Base-by-base conservation (phyloP, 2,797 vertebrate species). In the Manis pentadactyla region DNA sequence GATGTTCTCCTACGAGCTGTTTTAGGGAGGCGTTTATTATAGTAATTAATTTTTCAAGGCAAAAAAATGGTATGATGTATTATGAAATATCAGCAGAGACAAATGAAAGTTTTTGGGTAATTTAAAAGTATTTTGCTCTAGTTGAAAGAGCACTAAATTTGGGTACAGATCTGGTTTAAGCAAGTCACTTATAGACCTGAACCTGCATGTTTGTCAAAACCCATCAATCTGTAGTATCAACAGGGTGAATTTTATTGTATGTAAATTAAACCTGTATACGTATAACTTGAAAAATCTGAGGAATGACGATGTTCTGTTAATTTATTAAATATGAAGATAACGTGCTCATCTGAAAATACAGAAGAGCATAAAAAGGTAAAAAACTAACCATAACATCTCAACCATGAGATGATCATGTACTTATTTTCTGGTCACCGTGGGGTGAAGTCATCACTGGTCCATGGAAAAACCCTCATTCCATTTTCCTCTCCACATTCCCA, bases 21-120 rank as follows among this genome's bases (percentile, higher is more conserved):
- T 86, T 23, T 95, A 1, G 27, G 55, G 42, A 95, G 51, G 37
- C 23, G 2, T 92, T 97, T 96, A 97, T 94, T 93, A 88, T 69
- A 93, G 78, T 81, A 84, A 97, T 96, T 95, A 97, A 83, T 77
- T 94, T 94, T 94, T 94, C 57, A 90, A 96, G 78, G 83, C 23
- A 68, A 81, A 77, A 87, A 95, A 92, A 46, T 63, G 64, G 53
- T 74, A 42, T 79, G 15, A 75, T 31, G 37, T 55, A 55, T 84
- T 91, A 68, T 96, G 69, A 92, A 95, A 94, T 31, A 42, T 0
- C 78, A 81, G 34, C 1, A 59, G 27, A 92, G 93, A 68, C 74
- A 15, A 90, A 23, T 57, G 9, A 23, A 93, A 17, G 14, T 55
- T 69, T 94, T 31, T 5, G 71, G 71, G 39, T 77, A 61, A 37